Percentiles rank a stretch among this genome's conserved stretches.
Evolutionary conservation across 2,888 invertebrate species (phyloP).

Genomic region (Craniophora ligustri): DNA sequence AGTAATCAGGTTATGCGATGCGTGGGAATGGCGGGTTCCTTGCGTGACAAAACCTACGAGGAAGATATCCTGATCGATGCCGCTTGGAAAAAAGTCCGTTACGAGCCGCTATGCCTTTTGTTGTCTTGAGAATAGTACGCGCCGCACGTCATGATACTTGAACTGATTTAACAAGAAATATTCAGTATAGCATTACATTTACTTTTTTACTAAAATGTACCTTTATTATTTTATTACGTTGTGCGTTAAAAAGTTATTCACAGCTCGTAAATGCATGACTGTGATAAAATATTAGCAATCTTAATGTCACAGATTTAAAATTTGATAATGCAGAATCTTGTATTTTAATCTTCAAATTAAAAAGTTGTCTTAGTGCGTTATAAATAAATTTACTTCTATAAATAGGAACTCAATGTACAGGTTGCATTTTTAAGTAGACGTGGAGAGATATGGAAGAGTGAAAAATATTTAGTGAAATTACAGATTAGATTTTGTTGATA

Average conservation of each 20-base stretch:
- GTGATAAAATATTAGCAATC: conserved; percentile 2
- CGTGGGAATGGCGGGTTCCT: conserved; percentile 74
- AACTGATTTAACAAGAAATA: not conserved
- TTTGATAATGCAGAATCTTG: not conserved
- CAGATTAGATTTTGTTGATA: too few species aligned
- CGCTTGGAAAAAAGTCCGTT: conserved; percentile 82
- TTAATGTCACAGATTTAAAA: conserved; percentile 2
- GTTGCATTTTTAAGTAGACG: too few species aligned
- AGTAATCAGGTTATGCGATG: conserved; percentile 59
- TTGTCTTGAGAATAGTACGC: conserved; percentile 62
- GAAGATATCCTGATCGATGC: conserved; percentile 79
- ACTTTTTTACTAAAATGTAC: not conserved
- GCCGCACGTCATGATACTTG: conserved; percentile 65
- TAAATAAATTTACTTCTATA: too few species aligned
- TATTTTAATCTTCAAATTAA: not conserved
- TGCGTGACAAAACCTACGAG: conserved; percentile 71
- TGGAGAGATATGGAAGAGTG: too few species aligned
- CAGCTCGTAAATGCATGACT: conserved; percentile 15
- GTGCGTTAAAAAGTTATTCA: too few species aligned
- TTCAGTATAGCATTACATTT: not conserved
- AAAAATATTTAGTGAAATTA: too few species aligned
- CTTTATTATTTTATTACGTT: too few species aligned
- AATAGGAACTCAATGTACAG: too few species aligned
- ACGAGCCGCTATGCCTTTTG: conserved; percentile 81
- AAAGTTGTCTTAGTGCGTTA: too few species aligned